Base-by-base conservation (phyloP, 2,797 vertebrate species). In the Rhynchotus rufescens region DNA sequence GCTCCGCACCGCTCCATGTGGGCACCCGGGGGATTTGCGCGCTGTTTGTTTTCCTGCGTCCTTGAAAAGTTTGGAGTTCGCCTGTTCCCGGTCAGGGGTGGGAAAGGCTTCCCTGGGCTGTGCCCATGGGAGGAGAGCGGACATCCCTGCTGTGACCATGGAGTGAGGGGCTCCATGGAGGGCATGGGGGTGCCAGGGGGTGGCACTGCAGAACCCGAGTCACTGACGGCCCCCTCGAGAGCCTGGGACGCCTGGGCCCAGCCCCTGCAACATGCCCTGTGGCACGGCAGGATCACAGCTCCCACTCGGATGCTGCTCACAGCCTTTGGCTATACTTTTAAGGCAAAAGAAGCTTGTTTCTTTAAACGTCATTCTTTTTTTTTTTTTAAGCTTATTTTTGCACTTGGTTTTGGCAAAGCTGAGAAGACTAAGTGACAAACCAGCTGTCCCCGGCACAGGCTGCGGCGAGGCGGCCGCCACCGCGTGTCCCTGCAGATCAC, bases 341-440 rank as follows among this genome's bases (percentile, higher is more conserved):
- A 83, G 15, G 68, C 49, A 12, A 47, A 77, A 47, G 42, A 59
- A 77, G 52, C 15, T 52, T 26, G 17, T 69, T 45, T n/a, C 74
- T 86, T 60, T 65, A 91, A 90, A 88, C 60, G 77, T 89, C 91
- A 49, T 61, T 57, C 13, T 28, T 54, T 15, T 28, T 52, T 52
- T 28, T 42, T 80, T 69, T 59, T 36, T 36, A 85, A 92, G 88
- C 88, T 87, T 83, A 0, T 83, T 88, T 93, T 92, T 82, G 94
- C 85, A 6, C 92, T 89, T 20, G 68, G 73, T 10, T 87, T 91
- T 85, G 80, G 90, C 47, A 13, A 94, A 93, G 91, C 92, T 80
- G 92, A 84, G 85, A 84, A 95, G 86, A 13, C 15, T 59, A 93
- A 93, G 90, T 88, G 91, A 94, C 92, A 94, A 94, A 91, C 76